These are phyloP conservation scores for Seriola aureovittata DNA, from an alignment of 2,113 vertebrate species.

Conservation along the genomic window DNA sequence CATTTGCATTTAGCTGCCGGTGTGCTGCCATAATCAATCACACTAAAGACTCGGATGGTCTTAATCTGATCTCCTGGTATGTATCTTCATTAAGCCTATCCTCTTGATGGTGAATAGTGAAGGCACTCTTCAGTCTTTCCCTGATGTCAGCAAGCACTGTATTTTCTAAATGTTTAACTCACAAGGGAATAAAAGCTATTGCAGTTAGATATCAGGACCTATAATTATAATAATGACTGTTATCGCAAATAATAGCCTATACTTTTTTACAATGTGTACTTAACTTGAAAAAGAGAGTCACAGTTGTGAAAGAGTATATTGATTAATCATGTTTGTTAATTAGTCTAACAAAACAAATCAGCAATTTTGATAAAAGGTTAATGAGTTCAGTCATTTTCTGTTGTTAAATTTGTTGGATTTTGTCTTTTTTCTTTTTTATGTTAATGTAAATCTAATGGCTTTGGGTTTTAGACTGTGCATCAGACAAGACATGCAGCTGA, in stretches of 20 bases:
- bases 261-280: not conserved
- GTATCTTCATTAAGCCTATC: conserved; percentile 42
- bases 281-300: not conserved
- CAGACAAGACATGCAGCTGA: not conserved
- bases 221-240: conserved; percentile 1
- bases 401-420: not conserved
- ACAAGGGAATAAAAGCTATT: not conserved
- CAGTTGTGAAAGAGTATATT: not conserved
- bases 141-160: conserved; percentile 21
- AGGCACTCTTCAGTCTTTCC: conserved; percentile 19
- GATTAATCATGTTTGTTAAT: not conserved
- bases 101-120: not conserved
- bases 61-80: conserved; percentile 43
- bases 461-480: not conserved
- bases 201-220: not conserved
- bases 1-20: conserved; percentile 20
- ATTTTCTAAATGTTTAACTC: not conserved
- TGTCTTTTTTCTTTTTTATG: not conserved
- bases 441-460: not conserved
- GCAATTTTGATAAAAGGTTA: not conserved
- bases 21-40: conserved; percentile 30
- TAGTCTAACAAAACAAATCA: too few relatives aligned
- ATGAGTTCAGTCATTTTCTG: not conserved
- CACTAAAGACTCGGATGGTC: conserved; percentile 33
- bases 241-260: not conserved